Percentiles rank a stretch among this genome's conserved stretches.
These are phyloP conservation scores for Eilema griseolum DNA, from an alignment of 2,888 invertebrate species.

Conservation along the genomic window DNA sequence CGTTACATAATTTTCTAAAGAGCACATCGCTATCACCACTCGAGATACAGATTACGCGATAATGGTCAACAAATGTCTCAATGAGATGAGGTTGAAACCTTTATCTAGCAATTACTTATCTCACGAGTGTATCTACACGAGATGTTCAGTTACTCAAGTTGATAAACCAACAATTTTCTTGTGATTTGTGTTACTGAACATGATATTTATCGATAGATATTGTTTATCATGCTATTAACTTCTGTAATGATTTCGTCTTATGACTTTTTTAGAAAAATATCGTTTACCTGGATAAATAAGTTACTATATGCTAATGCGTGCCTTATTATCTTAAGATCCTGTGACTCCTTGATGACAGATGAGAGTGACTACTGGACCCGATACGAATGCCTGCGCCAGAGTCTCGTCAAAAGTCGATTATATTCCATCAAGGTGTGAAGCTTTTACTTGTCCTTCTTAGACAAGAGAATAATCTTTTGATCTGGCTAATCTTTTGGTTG, in stretches of 20 bases:
- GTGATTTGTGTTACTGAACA: slow-evolving; percentile 17
- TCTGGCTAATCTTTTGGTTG: too few species aligned
- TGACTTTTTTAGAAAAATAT: too few species aligned
- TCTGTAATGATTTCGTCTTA: background rate
- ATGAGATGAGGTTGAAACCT: slow-evolving; percentile 51
- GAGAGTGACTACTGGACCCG: too few species aligned
- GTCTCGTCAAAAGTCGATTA: too few species aligned
- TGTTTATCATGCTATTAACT: background rate
- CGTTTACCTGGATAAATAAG: too few species aligned
- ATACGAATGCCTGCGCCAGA: too few species aligned
- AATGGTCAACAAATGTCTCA: slow-evolving; percentile 54
- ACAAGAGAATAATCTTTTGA: too few species aligned
- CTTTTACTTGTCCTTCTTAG: too few species aligned
- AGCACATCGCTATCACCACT: slow-evolving; percentile 52
- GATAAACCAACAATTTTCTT: slow-evolving; percentile 22
- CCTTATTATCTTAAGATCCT: too few species aligned
- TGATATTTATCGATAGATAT: background rate
- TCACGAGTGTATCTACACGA: slow-evolving; percentile 29
- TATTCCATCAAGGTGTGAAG: too few species aligned
- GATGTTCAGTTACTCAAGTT: slow-evolving; percentile 41
- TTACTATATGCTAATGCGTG: too few species aligned
- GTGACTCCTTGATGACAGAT: too few species aligned
- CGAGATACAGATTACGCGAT: slow-evolving; percentile 49
- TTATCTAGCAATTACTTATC: slow-evolving; percentile 52
- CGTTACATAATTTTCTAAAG: slow-evolving; percentile 46